These are phyloP conservation scores for Hemithea aestivaria DNA, from an alignment of 2,888 invertebrate species.

Conservation along the genomic window DNA sequence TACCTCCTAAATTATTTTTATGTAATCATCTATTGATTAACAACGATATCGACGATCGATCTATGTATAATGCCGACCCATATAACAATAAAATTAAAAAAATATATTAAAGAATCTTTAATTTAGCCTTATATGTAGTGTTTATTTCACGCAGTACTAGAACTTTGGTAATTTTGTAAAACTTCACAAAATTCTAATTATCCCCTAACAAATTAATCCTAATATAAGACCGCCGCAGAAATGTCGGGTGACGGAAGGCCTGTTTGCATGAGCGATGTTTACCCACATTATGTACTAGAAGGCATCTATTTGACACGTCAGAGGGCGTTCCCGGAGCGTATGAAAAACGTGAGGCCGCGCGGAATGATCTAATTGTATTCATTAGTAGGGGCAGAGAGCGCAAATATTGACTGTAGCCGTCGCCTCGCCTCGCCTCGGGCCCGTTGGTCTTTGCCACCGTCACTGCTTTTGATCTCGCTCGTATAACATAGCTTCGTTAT, in stretches of 20 bases:
- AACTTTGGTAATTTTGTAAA: no score
- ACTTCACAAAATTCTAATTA: no score
- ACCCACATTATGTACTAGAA: constrained; percentile 50
- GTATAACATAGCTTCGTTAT: constrained; percentile 21
- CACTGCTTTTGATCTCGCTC: constrained; percentile 28
- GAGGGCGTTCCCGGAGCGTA: constrained; percentile 61
- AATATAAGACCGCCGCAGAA: constrained; percentile 14
- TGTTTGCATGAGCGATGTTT: constrained; percentile 37
- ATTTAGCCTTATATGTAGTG: no score
- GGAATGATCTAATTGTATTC: constrained; percentile 80
- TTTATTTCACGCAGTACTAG: no score
- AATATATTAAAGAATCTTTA: no score
- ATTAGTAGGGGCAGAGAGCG: constrained; percentile 72
- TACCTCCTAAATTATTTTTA: no score
- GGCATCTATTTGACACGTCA: constrained; percentile 57
- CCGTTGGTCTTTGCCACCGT: constrained; percentile 28
- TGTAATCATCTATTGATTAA: no score
- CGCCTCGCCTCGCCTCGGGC: constrained; percentile 49
- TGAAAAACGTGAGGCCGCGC: constrained; percentile 76
- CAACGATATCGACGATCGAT: no score
- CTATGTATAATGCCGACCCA: no score
- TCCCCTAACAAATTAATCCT: constrained; percentile 5
- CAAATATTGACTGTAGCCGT: constrained; percentile 72
- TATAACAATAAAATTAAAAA: no score
- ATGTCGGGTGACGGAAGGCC: constrained; percentile 10